phyloP scores from a whole-genome alignment of 2,888 invertebrate genomes.

The Macrosoma leucophasiata region DNA sequence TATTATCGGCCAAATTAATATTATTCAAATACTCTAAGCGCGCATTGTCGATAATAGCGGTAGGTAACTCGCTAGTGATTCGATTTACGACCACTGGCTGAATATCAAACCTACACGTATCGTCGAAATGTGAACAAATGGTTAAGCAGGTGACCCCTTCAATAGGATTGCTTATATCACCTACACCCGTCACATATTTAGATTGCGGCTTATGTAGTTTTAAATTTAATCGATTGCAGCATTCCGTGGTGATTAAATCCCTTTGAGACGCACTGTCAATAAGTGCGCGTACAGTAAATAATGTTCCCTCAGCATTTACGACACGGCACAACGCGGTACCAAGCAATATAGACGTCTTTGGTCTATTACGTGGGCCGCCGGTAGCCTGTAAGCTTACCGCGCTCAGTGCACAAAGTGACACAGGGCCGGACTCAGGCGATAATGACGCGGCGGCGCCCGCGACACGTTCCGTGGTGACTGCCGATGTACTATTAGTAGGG shows the following conservation, averaged over 20 bases:
- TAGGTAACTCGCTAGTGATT: constrained; percentile 9
- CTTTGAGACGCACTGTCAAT: constrained; percentile 8
- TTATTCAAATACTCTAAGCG: constrained; percentile 7
- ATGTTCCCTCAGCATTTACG: constrained; percentile 2
- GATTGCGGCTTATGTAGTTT: constrained; percentile 1
- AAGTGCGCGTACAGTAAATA: constrained; percentile 3
- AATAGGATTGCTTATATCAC: constrained; percentile 6
- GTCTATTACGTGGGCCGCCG: no score
- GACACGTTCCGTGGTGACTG: neutral
- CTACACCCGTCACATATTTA: constrained; percentile 8
- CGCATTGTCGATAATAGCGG: constrained; percentile 1
- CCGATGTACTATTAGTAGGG: no score
- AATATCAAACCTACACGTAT: constrained; percentile 2
- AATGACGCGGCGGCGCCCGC: neutral
- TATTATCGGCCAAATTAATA: constrained; percentile 10
- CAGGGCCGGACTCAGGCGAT: neutral
- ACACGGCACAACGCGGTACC: constrained; percentile 6
- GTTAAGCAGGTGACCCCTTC: constrained; percentile 9
- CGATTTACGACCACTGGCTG: constrained; percentile 6
- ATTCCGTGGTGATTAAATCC: constrained; percentile 9
- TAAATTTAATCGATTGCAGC: constrained; percentile 11
- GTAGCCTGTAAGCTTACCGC: no score
- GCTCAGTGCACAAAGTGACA: no score
- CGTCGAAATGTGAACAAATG: constrained; percentile 4
- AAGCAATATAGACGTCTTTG: constrained; percentile 2